phyloP scores from a whole-genome alignment of 2,888 invertebrate species.

The Calameuta idolon region DNA sequence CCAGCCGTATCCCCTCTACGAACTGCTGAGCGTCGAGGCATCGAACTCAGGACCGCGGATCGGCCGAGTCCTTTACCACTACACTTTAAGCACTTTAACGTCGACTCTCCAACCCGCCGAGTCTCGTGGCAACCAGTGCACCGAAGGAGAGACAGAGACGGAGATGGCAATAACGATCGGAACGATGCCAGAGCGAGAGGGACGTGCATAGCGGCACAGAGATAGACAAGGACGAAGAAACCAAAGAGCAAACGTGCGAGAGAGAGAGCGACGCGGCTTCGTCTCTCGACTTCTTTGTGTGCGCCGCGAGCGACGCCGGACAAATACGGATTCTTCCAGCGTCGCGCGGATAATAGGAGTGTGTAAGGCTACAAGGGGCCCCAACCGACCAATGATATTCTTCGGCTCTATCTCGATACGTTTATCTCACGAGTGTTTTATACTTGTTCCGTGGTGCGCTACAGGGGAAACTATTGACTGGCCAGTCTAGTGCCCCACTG shows the following conservation, averaged over 20 bases:
- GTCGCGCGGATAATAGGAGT: constrained; percentile 23
- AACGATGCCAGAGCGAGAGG: constrained; percentile 23
- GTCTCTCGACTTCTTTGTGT: constrained; percentile 2
- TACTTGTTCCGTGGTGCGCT: constrained; percentile 27
- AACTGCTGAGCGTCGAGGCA: constrained; percentile 45
- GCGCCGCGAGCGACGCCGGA: constrained; percentile 27
- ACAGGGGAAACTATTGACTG: constrained; percentile 39
- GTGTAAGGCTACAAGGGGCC: constrained; percentile 18
- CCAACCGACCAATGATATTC: constrained; percentile 57
- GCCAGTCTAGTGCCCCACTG: constrained; percentile 4
- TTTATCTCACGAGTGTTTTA: constrained; percentile 58
- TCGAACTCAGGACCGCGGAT: constrained; percentile 62
- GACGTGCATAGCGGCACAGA: constrained; percentile 8
- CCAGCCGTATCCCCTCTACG: constrained; percentile 50
- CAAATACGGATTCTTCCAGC: constrained; percentile 44
- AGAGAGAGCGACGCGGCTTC: background rate
- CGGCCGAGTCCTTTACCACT: constrained; percentile 54
- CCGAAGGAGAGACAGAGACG: constrained; percentile 19
- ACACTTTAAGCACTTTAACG: constrained; percentile 37
- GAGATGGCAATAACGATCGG: background rate
- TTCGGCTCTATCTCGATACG: constrained; percentile 60
- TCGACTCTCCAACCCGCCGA: constrained; percentile 22
- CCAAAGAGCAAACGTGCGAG: background rate
- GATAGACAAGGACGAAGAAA: background rate
- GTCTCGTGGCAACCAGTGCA: constrained; percentile 14